Percentiles rank a stretch among this genome's conserved stretches.
These are phyloP conservation scores for Gnatocerus cornutus DNA, from an alignment of 2,888 invertebrate genomes.

Conservation along the genomic window DNA sequence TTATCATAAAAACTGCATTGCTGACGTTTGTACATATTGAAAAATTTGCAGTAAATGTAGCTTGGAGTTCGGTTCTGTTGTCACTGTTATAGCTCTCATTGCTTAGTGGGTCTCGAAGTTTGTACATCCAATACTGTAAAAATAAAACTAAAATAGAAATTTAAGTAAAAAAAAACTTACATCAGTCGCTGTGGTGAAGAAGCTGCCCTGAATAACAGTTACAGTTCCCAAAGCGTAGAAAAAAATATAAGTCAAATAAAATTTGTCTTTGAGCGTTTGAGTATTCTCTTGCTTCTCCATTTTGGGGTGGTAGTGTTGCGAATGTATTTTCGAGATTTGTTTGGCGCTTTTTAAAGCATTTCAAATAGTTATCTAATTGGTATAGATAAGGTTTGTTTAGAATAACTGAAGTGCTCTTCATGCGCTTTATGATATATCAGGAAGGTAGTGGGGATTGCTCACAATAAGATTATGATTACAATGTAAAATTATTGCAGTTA, in stretches of 20 bases:
- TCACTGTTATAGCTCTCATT: slow-evolving; percentile 18
- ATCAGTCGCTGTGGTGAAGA: slow-evolving; percentile 9
- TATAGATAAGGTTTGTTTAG: no score
- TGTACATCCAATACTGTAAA: slow-evolving; percentile 49
- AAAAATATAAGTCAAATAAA: not conserved
- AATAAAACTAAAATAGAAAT: not conserved
- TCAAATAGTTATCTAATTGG: no score
- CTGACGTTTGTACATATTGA: slow-evolving; percentile 34
- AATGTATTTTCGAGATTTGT: no score
- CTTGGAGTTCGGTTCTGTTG: slow-evolving; percentile 40
- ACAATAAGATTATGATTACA: no score
- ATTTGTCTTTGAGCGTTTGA: not conserved
- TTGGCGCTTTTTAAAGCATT: no score
- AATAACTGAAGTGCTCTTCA: no score
- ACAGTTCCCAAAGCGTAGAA: slow-evolving; percentile 13
- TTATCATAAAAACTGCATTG: slow-evolving; percentile 12
- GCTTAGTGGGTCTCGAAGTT: slow-evolving; percentile 42
- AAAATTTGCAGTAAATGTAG: slow-evolving; percentile 34
- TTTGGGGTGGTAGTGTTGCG: no score
- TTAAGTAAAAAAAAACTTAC: no score
- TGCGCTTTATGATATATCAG: no score
- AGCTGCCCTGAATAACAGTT: not conserved
- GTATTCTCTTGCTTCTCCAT: not conserved
- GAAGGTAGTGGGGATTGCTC: no score
- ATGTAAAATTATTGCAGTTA: no score